Conservation (phyloP, 2,113 vertebrate species). For the Megatriorchis doriae region DNA sequence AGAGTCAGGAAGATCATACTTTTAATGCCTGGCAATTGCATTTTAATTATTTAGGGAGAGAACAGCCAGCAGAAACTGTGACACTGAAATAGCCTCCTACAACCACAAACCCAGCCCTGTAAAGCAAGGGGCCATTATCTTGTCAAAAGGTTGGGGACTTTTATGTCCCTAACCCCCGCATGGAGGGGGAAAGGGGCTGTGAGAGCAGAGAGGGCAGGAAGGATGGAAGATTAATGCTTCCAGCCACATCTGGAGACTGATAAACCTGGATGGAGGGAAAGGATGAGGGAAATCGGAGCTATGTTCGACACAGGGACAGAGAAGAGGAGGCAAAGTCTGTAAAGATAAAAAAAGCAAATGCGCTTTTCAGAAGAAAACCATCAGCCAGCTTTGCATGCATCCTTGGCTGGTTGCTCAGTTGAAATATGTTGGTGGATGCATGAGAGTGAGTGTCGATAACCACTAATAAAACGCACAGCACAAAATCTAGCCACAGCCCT, state of each 20-base stretch:
- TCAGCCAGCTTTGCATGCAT: too few relatives aligned
- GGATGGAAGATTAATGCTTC: background rate
- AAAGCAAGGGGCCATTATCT: background rate
- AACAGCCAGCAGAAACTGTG: background rate
- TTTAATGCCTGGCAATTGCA: background rate
- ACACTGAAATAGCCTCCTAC: slow-evolving; percentile 17
- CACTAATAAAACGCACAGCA: fast-evolving
- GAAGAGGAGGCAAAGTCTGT: background rate
- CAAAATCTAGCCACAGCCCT: background rate
- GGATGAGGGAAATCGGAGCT: background rate
- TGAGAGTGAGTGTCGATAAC: fast-evolving
- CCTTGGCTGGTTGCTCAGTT: background rate
- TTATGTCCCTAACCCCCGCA: fast-evolving
- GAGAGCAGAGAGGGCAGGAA: background rate
- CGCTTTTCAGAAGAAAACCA: background rate
- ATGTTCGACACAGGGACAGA: fast-evolving
- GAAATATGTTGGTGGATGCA: background rate
- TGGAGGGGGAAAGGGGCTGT: fast-evolving
- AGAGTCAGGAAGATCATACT: background rate
- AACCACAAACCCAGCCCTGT: background rate
- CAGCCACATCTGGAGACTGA: fast-evolving
- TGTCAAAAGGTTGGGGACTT: background rate
- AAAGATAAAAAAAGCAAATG: background rate
- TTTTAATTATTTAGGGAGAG: slow-evolving; percentile 35
- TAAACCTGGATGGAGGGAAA: background rate